These are phyloP conservation scores for Nymphalis urticae DNA, from an alignment of 2,888 invertebrate genomes.

Conservation along the genomic window DNA sequence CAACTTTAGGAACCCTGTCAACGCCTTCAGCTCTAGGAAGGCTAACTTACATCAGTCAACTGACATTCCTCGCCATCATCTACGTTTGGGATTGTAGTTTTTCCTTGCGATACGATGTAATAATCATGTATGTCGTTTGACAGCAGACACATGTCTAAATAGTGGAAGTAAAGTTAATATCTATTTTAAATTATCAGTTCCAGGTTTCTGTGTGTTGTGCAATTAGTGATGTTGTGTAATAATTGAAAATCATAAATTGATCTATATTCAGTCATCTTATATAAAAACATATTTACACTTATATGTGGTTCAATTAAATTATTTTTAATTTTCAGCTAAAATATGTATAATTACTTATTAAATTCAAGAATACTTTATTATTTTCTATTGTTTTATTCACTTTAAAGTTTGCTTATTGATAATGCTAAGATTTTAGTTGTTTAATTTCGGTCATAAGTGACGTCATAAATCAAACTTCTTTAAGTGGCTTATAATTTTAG, in stretches of 20 bases:
- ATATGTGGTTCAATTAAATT: too few species aligned
- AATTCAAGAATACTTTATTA: too few species aligned
- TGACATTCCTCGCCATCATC: conserved; percentile 94
- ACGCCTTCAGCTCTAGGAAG: conserved; percentile 58
- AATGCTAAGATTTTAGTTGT: too few species aligned
- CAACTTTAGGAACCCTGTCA: conserved; percentile 48
- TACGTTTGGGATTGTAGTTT: conserved; percentile 93
- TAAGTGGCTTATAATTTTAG: too few species aligned
- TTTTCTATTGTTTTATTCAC: too few species aligned
- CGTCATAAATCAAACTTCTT: too few species aligned
- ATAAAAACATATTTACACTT: too few species aligned
- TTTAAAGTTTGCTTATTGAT: too few species aligned
- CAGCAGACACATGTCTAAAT: conserved; percentile 87
- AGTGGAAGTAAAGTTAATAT: conserved; percentile 61
- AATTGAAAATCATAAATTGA: background rate
- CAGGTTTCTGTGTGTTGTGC: conserved; percentile 29
- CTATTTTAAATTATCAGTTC: conserved; percentile 35
- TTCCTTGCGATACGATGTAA: conserved; percentile 96
- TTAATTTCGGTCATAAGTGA: too few species aligned
- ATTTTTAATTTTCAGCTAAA: too few species aligned
- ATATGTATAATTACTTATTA: too few species aligned
- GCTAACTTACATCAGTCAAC: conserved; percentile 89
- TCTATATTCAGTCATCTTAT: too few species aligned
- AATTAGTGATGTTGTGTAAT: conserved; percentile 14
- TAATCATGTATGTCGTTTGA: conserved; percentile 91